Conservation (phyloP, 2,888 invertebrate species). For the Teleogryllus oceanicus region DNA sequence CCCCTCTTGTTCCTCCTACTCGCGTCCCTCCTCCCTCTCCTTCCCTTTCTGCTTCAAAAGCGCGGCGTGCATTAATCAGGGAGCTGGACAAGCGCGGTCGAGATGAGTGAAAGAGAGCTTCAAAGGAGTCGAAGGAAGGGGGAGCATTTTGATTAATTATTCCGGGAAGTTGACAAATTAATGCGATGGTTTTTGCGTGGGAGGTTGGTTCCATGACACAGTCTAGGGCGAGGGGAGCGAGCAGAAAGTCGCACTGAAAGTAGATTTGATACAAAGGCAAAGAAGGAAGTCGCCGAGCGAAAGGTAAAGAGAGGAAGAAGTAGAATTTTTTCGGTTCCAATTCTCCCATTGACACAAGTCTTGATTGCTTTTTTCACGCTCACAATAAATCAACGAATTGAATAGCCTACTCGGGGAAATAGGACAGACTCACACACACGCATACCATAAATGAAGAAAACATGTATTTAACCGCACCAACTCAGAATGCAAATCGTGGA, state of each 20-base stretch:
- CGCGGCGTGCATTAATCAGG: slow-evolving; percentile 23
- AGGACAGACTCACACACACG: too few species aligned
- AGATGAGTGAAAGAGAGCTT: background rate
- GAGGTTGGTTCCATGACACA: background rate
- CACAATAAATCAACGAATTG: background rate
- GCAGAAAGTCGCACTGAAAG: background rate
- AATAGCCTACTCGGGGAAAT: background rate
- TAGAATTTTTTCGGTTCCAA: background rate
- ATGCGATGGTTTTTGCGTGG: slow-evolving; percentile 3
- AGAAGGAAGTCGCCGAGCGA: background rate
- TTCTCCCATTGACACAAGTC: background rate
- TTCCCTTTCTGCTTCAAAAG: slow-evolving; percentile 1
- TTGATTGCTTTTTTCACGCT: background rate
- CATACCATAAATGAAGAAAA: too few species aligned
- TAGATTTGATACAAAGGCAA: too few species aligned
- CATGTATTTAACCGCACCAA: too few species aligned
- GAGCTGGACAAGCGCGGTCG: background rate
- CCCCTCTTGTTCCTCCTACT: background rate
- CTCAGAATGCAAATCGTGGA: too few species aligned
- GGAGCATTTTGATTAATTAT: slow-evolving; percentile 27
- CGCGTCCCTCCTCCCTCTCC: background rate
- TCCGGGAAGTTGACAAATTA: slow-evolving; percentile 25
- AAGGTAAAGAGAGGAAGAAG: background rate
- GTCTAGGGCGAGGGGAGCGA: too few species aligned
- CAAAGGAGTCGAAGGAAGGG: slow-evolving; percentile 7